Evolutionary conservation across 2,113 vertebrate genomes (phyloP).

Genomic region (Tapirus terrestris): DNA sequence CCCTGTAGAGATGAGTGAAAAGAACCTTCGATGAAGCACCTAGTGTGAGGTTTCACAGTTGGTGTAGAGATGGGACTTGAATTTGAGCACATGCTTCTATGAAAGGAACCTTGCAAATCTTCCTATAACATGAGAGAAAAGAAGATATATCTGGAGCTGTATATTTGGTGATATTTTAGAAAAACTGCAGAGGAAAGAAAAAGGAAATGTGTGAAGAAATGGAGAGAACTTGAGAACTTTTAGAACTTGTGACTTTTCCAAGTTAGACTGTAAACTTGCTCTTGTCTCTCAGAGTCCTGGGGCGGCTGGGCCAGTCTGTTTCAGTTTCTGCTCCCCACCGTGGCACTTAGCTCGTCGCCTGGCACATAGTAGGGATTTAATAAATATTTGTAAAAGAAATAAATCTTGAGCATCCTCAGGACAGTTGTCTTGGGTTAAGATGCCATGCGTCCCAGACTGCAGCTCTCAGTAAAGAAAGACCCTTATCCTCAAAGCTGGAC

Average conservation of each 20-base stretch:
- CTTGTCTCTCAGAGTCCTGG: too few relatives aligned
- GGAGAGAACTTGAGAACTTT: neutral
- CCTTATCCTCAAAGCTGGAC: neutral
- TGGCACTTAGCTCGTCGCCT: neutral
- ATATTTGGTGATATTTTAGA: neutral
- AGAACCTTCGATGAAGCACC: neutral
- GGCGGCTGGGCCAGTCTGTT: neutral
- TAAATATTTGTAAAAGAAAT: neutral
- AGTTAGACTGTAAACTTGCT: neutral
- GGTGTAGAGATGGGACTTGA: neutral
- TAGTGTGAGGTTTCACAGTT: neutral
- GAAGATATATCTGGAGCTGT: neutral
- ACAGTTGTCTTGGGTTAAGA: neutral
- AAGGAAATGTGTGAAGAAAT: neutral
- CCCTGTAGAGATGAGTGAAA: neutral
- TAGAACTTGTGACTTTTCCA: neutral
- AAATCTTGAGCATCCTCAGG: neutral
- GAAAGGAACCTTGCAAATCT: neutral
- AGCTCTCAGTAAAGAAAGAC: neutral
- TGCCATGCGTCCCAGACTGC: neutral
- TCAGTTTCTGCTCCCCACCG: neutral
- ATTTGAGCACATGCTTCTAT: neutral
- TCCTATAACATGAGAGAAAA: neutral
- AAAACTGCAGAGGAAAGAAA: neutral
- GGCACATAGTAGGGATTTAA: neutral